Evolutionary conservation across 2,888 invertebrate species (phyloP).

Genomic region (Acronicta psi): DNA sequence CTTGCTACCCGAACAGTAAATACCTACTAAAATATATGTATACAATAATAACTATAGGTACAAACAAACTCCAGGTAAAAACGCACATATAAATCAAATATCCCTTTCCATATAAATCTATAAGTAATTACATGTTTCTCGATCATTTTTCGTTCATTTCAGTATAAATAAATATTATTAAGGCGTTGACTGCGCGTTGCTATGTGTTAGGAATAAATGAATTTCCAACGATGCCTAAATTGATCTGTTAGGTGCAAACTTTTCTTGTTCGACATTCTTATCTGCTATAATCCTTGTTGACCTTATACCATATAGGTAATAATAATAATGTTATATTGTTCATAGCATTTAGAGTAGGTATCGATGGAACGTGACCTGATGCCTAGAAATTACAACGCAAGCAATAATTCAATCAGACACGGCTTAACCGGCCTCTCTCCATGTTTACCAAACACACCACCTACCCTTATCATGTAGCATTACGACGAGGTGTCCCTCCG

Average conservation of each 20-base stretch:
- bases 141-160: conserved; percentile 32
- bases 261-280: too few species aligned
- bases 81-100: conserved; percentile 37
- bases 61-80: neutral
- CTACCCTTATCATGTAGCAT: conserved; percentile 69
- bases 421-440: conserved; percentile 78
- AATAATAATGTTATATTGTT: neutral
- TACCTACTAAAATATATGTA: neutral
- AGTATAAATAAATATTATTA: conserved; percentile 55
- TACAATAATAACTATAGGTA: neutral
- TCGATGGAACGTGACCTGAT: conserved; percentile 74
- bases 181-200: conserved; percentile 27
- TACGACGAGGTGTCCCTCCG: conserved; percentile 54
- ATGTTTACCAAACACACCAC: conserved; percentile 80
- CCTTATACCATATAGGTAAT: too few species aligned
- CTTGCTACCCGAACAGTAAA: conserved; percentile 53
- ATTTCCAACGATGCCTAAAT: conserved; percentile 11
- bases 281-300: too few species aligned
- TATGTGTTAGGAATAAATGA: conserved; percentile 26
- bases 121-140: conserved; percentile 32
- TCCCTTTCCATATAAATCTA: conserved; percentile 34
- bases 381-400: conserved; percentile 74
- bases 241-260: too few species aligned
- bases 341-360: conserved; percentile 63
- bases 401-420: conserved; percentile 86